Percentiles rank a stretch among this genome's conserved stretches.
Conservation (phyloP, 2,113 vertebrate species). For the Caracal caracal region DNA sequence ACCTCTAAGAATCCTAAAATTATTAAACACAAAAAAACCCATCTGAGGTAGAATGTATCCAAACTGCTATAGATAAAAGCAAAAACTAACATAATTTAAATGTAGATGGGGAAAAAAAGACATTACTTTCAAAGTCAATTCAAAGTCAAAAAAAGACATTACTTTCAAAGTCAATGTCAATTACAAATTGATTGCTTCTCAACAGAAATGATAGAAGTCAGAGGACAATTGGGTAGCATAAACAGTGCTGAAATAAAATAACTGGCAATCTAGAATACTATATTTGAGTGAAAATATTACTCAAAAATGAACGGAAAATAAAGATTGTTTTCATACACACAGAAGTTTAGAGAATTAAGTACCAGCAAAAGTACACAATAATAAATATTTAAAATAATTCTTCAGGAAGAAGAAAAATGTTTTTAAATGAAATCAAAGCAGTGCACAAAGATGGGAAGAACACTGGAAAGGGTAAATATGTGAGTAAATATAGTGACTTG, state of each 20-base stretch:
- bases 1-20: not conserved
- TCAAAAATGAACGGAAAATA: not conserved
- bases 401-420: not conserved
- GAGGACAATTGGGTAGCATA: not conserved
- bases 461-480: not conserved
- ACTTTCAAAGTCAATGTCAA: constrained; percentile 1
- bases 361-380: not conserved
- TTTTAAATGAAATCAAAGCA: constrained; percentile 27
- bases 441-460: not conserved
- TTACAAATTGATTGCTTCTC: constrained; percentile 6
- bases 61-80: not conserved
- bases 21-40: not conserved
- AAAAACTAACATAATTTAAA: not conserved
- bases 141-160: not conserved
- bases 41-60: not conserved
- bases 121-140: not conserved
- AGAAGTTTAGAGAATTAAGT: not conserved
- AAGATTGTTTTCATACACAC: not conserved
- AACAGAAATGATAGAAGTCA: not conserved
- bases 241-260: not conserved
- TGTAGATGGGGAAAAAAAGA: not conserved
- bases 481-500: not conserved
- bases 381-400: constrained; percentile 19
- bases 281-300: not conserved
- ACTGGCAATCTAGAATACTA: not conserved